phyloP scores from a whole-genome alignment of 2,113 vertebrate genomes.

The Mystacornis crossleyi region DNA sequence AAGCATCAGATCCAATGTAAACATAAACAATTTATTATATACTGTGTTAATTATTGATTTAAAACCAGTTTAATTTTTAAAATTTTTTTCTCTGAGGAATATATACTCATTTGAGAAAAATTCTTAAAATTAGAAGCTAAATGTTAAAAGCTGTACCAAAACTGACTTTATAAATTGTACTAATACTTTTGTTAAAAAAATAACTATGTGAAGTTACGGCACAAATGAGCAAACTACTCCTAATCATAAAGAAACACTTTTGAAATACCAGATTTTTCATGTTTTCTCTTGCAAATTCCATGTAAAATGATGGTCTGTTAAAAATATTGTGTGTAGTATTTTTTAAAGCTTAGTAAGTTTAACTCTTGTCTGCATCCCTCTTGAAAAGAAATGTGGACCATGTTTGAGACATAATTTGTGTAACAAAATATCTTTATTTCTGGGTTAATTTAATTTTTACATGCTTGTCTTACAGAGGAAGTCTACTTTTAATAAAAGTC shows the following conservation, averaged over 20 bases:
- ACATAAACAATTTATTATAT: neutral
- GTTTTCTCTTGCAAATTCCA: neutral
- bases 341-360: neutral
- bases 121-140: neutral
- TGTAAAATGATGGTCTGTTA: neutral
- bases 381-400: conserved; percentile 41
- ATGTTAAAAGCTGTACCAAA: neutral
- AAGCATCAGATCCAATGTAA: neutral
- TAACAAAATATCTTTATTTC: conserved; percentile 68
- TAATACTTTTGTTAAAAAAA: neutral
- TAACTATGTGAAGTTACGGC: neutral
- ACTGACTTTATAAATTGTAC: neutral
- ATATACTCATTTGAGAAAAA: neutral
- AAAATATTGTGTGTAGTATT: neutral
- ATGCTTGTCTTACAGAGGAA: conserved; percentile 54
- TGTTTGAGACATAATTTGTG: conserved; percentile 51
- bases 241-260: neutral
- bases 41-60: neutral
- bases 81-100: neutral
- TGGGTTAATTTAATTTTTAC: conserved; percentile 64
- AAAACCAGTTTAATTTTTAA: neutral
- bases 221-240: neutral
- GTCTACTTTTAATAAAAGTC: conserved; percentile 59
- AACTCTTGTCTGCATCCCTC: neutral
- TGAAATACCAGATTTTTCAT: neutral